Evolutionary conservation across 1,140 invertebrate species (phyloP), one percentile per base, ranked within the genome.

Genomic region (Scaptomyza montana): DNA sequence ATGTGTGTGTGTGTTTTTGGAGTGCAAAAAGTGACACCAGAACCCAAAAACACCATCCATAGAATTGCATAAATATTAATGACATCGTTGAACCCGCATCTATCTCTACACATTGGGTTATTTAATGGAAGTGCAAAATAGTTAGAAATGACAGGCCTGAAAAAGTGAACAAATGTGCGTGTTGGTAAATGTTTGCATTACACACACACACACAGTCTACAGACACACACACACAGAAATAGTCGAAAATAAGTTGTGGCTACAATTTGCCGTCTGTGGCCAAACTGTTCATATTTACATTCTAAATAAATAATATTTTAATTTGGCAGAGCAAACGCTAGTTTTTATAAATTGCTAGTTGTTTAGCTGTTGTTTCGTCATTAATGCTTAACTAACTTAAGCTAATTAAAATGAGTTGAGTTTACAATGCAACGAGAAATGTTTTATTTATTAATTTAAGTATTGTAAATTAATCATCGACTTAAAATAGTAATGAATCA

Each of bases 301-400:
- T 89, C 80, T 89, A 89, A 89, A 89, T 89, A 89, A 89, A 89
- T 89, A 89, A 89, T 89, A 89, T 89, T 89, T 84, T 89, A 89
- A 89, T 89, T 89, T 89, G 84, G 89, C 84, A 89, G 89, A 89
- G 85, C 69, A 89, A 84, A 89, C 73, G 79, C 12, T 66, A 87
- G 78, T 84, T 87, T 89, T 84, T 75, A 84, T 84, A 89, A 89
- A 82, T 82, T 82, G 79, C 66, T 77, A 74, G 73, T 57, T 46
- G 47, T 19, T 64, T 56, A 66, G 33, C 30, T 70, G 71, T 64
- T 54, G 66, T 53, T 74, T 61, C 7, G 9, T 60, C 78, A 87
- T 87, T 87, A 81, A 77, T 79, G 56, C 57, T 55, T 45, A 84
- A 72, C 49, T 47, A 59, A 28, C 36, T 25, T 25, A 25, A 25